Base-by-base conservation (phyloP, 2,113 vertebrate genomes). In the Atherinomorus stipes region DNA sequence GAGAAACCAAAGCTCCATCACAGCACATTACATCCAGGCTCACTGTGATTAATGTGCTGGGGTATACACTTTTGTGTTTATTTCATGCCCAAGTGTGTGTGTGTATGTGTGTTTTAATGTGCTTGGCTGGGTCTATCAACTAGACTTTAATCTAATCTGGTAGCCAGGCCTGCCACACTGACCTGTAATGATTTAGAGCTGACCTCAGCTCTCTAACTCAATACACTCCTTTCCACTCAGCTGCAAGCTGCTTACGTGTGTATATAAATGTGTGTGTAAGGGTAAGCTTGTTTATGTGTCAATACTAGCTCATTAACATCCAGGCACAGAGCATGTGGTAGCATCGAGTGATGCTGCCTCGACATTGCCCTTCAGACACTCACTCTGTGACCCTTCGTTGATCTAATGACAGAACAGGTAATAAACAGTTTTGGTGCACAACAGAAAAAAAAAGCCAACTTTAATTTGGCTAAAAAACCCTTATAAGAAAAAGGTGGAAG, bases 111-210 rank as follows among this genome's bases (percentile, higher is more conserved):
- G 59, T 70, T 78, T 81, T 87, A 89, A 86, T 88, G 83, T 87
- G 87, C 85, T 85, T 85, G 75, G 81, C 79, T 77, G 58, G 52
- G 73, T 89, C 81, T 90, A 87, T 91, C 88, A 91, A 76, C 57
- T 65, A 61, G 85, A 84, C 81, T 88, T 85, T 88, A 90, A 91
- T 91, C 81, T 88, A 91, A 93, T 93, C 82, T 88, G 87, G 83
- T 89, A 80, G 74, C 85, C 70, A 81, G 79, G 82, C 82, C 71
- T 71, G 78, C 84, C 82, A 76, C 56, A 52, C 81, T 85, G 91
- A 91, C 91, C 88, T 91, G 75, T 84, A 91, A 89, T 93, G 87
- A 93, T 90, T 91, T 90, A 88, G 61, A 87, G 69, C 83, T 91
- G 90, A 91, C 88, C 91, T 86, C 85, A 78, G 76, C 86, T 81